Evolutionary conservation across 2,888 invertebrate species (phyloP).

Genomic region (Orchesella flavescens): DNA sequence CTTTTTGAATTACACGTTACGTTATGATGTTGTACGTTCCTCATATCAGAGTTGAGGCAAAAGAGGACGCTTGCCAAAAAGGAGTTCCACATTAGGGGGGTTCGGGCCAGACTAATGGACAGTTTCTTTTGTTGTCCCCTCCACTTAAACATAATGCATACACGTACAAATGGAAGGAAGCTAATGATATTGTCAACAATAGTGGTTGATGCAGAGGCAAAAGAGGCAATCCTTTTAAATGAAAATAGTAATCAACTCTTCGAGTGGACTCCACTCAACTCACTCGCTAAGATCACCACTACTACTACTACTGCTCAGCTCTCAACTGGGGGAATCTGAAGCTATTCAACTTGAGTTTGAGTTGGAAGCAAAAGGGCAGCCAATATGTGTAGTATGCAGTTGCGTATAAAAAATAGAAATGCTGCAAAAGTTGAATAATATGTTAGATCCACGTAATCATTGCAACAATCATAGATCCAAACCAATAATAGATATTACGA

Average conservation of each 20-base stretch:
- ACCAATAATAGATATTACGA: background rate
- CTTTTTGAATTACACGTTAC: background rate
- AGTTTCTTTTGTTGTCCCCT: conserved; percentile 50
- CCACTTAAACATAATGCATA: conserved; percentile 18
- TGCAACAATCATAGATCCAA: background rate
- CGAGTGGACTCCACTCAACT: conserved; percentile 59
- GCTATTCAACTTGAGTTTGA: background rate
- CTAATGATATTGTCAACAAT: conserved; percentile 52
- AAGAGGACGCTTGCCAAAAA: conserved; percentile 35
- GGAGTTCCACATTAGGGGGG: conserved; percentile 21
- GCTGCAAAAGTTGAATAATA: background rate
- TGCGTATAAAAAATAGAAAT: too few relatives aligned
- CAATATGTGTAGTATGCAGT: too few relatives aligned
- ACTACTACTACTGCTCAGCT: conserved; percentile 37
- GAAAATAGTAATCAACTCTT: conserved; percentile 67
- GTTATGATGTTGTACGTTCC: background rate
- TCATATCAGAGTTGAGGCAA: background rate
- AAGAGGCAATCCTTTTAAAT: conserved; percentile 65
- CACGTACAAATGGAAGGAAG: conserved; percentile 48
- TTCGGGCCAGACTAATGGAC: conserved; percentile 52
- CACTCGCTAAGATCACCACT: conserved; percentile 18
- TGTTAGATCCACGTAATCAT: conserved; percentile 12
- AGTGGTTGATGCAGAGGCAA: conserved; percentile 53
- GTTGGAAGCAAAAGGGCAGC: too few relatives aligned
- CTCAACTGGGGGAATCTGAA: conserved; percentile 51